phyloP scores from a whole-genome alignment of 2,888 invertebrate genomes.

The Chesias legatella region DNA sequence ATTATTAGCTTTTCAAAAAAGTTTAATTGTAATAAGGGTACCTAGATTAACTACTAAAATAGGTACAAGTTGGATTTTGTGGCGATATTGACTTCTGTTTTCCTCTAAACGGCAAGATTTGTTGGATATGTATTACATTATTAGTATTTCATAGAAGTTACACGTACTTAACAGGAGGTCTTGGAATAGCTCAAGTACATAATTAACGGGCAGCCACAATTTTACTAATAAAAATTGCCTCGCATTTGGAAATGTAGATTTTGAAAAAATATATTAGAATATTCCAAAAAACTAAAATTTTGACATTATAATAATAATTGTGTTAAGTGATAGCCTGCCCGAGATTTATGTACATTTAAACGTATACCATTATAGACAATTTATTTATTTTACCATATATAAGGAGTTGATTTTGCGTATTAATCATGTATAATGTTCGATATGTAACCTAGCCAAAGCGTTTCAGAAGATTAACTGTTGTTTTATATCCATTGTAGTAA shows the following conservation, averaged over 20 bases:
- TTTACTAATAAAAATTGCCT: conserved; percentile 76
- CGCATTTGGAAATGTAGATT: conserved; percentile 80
- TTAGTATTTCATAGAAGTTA: conserved; percentile 48
- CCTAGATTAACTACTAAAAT: conserved; percentile 24
- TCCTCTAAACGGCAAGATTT: conserved; percentile 29
- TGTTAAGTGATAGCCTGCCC: conserved; percentile 55
- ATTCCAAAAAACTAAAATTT: conserved; percentile 71
- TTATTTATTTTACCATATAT: no score
- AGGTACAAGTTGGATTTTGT: conserved; percentile 72
- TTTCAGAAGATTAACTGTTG: no score
- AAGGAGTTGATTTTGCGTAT: no score
- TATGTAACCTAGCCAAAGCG: no score
- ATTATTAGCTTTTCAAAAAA: conserved; percentile 68
- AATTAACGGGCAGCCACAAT: conserved; percentile 53
- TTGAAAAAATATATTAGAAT: conserved; percentile 72
- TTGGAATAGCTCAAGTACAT: conserved; percentile 41
- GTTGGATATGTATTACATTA: conserved; percentile 34
- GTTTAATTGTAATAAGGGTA: conserved; percentile 51
- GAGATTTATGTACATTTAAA: conserved; percentile 55
- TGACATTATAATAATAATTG: conserved; percentile 63
- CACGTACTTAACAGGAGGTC: conserved; percentile 68
- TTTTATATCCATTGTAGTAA: no score
- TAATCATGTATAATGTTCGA: no score
- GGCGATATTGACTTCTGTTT: conserved; percentile 56
- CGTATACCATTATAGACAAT: conserved; percentile 1